Percentiles rank a stretch among this genome's conserved stretches.
phyloP scores from a whole-genome alignment of 1,140 invertebrate genomes.

The Drosophila kepulauana region DNA sequence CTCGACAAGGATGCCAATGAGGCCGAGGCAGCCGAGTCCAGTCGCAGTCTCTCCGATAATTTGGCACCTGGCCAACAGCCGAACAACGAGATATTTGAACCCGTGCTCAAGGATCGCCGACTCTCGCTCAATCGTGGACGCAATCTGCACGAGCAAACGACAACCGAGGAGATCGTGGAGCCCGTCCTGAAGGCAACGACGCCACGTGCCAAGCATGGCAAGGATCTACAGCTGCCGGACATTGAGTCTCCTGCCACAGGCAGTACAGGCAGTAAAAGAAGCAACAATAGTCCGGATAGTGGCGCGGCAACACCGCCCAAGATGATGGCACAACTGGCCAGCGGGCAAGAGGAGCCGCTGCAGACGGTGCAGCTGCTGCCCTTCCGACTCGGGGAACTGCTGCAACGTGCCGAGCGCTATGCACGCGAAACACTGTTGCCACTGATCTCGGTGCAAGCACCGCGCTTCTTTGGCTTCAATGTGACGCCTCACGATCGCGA shows the following conservation, averaged over 20 bases:
- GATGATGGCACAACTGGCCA: conserved; percentile 61
- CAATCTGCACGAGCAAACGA: conserved; percentile 80
- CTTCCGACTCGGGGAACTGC: conserved; percentile 90
- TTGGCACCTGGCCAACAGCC: conserved; percentile 52
- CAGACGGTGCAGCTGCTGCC: conserved; percentile 92
- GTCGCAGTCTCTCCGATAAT: conserved; percentile 87
- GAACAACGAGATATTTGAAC: conserved; percentile 84
- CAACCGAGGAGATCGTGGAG: conserved; percentile 88
- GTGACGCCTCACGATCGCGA: conserved; percentile 59
- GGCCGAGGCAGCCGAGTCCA: conserved; percentile 86
- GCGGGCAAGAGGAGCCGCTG: conserved; percentile 54
- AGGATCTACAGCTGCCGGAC: conserved; percentile 69
- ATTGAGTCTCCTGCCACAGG: not conserved
- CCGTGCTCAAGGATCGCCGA: conserved; percentile 71
- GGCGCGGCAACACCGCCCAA: conserved; percentile 19
- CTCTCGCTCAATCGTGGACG: conserved; percentile 59
- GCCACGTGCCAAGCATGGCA: conserved; percentile 85
- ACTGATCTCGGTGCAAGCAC: conserved; percentile 91
- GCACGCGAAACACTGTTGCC: conserved; percentile 91
- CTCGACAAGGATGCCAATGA: conserved; percentile 85
- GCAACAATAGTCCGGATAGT: not conserved
- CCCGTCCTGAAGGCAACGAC: conserved; percentile 89
- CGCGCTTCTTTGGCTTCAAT: conserved; percentile 88
- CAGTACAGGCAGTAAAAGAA: conserved; percentile 11
- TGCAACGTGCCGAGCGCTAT: conserved; percentile 92